Base-by-base conservation (phyloP, 2,113 vertebrate genomes). In the Taurulus bubalis region DNA sequence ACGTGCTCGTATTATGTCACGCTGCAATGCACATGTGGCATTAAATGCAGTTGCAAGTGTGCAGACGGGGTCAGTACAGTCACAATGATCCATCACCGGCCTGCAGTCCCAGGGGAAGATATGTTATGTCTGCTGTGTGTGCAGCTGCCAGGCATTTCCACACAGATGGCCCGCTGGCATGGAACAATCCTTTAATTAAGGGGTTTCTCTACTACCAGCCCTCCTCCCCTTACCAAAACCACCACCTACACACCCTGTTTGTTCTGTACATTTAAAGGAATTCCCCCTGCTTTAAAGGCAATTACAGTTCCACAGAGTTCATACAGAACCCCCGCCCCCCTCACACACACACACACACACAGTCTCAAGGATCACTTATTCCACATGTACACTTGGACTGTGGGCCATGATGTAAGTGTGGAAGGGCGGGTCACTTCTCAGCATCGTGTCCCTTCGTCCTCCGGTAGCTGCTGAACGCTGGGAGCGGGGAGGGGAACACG, bases 81-180 rank as follows among this genome's bases (percentile, higher is more conserved):
- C 62, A 14, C 55, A 63, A 65, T 67, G 66, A 86, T 86, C 90
- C 87, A 47, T 47, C 77, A 78, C 53, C 76, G 83, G 81, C 81
- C 91, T 60, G 49, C 90, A 67, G 85, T 71, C 73, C 82, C 40
- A 1, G 24, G 36, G 91, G 94, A 83, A 76, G 78, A 90, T 88
- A 88, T 94, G 88, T 89, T 95, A 86, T 85, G 90, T 91, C 95
- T 95, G 81, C 60, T 89, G 88, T 84, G 84, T 92, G 89, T 73
- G 85, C 93, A 92, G 91, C 85, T 95, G 85, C 85, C 83, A 93
- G 90, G 92, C 82, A 90, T 89, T 91, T 94, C 85, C 94, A 90
- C 92, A 93, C 92, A 95, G 88, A 95, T 81, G 90, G 77, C 72
- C 84, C 77, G 47, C 81, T 94, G 91, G 90, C 90, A 90, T 87